Percentiles rank a stretch among this genome's conserved stretches.
Evolutionary conservation across 2,113 vertebrate genomes (phyloP).

Genomic region (Athene cunicularia): DNA sequence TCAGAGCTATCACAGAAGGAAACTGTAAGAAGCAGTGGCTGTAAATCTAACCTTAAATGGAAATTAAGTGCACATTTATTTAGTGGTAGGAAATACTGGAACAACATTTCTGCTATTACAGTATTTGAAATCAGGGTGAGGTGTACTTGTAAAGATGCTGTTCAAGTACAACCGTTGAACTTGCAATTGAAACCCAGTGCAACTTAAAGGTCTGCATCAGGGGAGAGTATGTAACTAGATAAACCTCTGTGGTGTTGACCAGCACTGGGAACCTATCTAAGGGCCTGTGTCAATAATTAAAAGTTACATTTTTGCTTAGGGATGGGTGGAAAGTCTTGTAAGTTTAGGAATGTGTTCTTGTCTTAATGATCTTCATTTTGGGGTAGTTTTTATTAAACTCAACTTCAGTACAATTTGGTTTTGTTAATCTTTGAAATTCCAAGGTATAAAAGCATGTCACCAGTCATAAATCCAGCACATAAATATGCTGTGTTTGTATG

Average conservation of each 20-base stretch:
- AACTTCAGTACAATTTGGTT: neutral
- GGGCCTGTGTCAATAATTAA: neutral
- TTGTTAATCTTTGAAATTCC: neutral
- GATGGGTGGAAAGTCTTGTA: neutral
- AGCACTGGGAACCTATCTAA: neutral
- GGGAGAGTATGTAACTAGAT: too few species aligned
- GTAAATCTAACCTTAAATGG: neutral
- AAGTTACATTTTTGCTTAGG: neutral
- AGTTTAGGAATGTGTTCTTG: neutral
- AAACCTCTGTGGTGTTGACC: neutral
- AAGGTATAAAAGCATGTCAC: neutral
- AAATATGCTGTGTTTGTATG: neutral
- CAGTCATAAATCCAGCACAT: neutral
- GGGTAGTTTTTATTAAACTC: neutral
- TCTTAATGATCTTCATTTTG: neutral
- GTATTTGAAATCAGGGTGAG: neutral
- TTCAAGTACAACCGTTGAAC: neutral
- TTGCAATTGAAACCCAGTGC: neutral
- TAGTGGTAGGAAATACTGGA: neutral
- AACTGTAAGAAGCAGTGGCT: neutral
- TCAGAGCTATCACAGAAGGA: neutral
- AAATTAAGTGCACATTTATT: neutral
- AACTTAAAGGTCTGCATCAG: neutral
- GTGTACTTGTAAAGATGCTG: neutral
- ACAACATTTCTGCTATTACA: neutral